Conservation (phyloP, 2,113 vertebrate species). For the Mastomys coucha region DNA sequence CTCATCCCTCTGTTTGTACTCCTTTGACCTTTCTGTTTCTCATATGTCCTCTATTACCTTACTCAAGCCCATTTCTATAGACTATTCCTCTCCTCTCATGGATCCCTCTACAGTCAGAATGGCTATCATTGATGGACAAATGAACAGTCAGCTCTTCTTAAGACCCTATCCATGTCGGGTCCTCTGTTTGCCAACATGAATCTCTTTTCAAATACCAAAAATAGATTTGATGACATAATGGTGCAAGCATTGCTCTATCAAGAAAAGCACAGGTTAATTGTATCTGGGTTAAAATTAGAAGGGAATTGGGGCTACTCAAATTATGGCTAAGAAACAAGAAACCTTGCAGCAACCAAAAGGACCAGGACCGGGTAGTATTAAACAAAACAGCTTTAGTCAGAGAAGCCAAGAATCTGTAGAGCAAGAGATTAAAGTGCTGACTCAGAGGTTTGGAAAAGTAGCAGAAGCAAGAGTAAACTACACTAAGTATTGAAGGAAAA, state of each 20-base stretch:
- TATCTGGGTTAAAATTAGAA: background rate
- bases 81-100: background rate
- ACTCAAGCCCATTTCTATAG: background rate
- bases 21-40: background rate
- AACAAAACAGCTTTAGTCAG: background rate
- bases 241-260: background rate
- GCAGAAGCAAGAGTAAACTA: background rate
- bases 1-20: background rate
- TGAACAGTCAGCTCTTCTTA: background rate
- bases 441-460: conserved; percentile 15
- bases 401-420: background rate
- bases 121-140: background rate
- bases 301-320: background rate
- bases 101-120: background rate
- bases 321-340: background rate
- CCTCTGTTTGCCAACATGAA: conserved; percentile 46
- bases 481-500: background rate
- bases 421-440: background rate
- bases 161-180: background rate
- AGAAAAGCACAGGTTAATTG: background rate
- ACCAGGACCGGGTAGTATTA: background rate
- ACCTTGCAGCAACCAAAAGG: background rate
- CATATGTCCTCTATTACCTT: background rate
- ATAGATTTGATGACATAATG: conserved; percentile 18
- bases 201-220: background rate